Conservation (phyloP, 2,888 invertebrate species). For the Drosophila anomelani region DNA sequence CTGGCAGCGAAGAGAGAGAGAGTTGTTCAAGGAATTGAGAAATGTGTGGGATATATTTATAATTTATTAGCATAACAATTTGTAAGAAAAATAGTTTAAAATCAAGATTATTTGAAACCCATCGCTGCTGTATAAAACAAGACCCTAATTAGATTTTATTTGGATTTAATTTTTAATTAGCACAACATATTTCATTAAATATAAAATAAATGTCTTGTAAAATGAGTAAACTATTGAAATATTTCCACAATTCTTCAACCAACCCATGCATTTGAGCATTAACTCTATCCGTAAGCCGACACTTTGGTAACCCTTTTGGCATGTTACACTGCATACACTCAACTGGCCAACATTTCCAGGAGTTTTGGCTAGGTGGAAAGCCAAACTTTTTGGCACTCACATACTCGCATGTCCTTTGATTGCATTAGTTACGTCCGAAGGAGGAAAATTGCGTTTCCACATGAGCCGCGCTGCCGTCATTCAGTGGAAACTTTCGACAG, state of each 20-base stretch:
- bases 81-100: background rate
- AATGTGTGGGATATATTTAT: background rate
- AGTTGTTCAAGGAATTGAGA: background rate
- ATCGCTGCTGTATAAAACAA: too few relatives aligned
- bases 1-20: slow-evolving; percentile 14
- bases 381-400: slow-evolving; percentile 45
- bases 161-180: background rate
- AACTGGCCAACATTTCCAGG: slow-evolving; percentile 11
- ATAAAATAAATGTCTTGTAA: background rate
- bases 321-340: slow-evolving; percentile 26
- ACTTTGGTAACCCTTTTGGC: slow-evolving; percentile 33
- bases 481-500: slow-evolving; percentile 56
- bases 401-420: slow-evolving; percentile 60
- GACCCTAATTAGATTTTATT: background rate
- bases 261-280: slow-evolving; percentile 10
- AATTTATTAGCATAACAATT: background rate
- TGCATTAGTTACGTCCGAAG: slow-evolving; percentile 56
- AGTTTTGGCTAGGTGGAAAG: background rate
- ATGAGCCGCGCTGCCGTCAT: slow-evolving; percentile 37
- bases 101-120: background rate
- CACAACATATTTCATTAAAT: background rate
- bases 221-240: too few relatives aligned
- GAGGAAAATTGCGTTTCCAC: slow-evolving; percentile 48
- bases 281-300: slow-evolving; percentile 18
- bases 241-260: slow-evolving; percentile 5